These are phyloP conservation scores for Danio tinwini DNA, from an alignment of 2,797 vertebrate genomes.

Conservation along the genomic window DNA sequence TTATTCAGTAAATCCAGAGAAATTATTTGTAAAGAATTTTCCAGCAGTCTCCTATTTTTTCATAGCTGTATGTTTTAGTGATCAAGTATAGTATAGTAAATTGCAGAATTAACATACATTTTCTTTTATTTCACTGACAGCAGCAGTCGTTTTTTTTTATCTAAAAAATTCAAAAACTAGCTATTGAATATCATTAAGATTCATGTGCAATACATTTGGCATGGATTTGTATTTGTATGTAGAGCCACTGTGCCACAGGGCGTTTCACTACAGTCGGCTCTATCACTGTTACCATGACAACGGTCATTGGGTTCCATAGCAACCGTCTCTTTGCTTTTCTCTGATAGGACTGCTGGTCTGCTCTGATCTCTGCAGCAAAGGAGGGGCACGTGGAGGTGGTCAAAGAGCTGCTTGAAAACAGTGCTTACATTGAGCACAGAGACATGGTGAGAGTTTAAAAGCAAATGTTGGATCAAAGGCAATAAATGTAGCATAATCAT, in stretches of 20 bases:
- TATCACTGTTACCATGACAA: constrained; percentile 55
- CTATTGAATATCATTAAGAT: not conserved
- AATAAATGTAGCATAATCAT: not conserved
- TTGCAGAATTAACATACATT: not conserved
- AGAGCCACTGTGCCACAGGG: not conserved
- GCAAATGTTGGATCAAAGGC: constrained; percentile 5
- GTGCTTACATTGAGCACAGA: constrained; percentile 90
- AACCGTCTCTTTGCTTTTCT: constrained; percentile 56
- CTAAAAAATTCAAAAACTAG: not conserved
- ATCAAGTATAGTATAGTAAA: not conserved
- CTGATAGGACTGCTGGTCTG: constrained; percentile 95
- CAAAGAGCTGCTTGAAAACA: constrained; percentile 87
- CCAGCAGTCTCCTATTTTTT: too few species aligned
- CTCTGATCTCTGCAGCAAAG: constrained; percentile 93
- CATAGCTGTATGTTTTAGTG: not conserved
- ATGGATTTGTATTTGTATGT: constrained; percentile 3
- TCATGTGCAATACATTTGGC: not conserved
- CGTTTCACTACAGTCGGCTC: constrained; percentile 17
- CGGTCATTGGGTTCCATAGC: constrained; percentile 66
- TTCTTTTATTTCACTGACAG: not conserved
- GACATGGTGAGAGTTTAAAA: constrained; percentile 84
- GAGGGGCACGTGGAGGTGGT: constrained; percentile 91
- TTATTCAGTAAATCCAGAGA: too few species aligned
- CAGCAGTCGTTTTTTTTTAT: too few species aligned
- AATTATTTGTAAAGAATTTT: too few species aligned